phyloP scores from a whole-genome alignment of 2,113 vertebrate species.

The Morone chrysops region DNA sequence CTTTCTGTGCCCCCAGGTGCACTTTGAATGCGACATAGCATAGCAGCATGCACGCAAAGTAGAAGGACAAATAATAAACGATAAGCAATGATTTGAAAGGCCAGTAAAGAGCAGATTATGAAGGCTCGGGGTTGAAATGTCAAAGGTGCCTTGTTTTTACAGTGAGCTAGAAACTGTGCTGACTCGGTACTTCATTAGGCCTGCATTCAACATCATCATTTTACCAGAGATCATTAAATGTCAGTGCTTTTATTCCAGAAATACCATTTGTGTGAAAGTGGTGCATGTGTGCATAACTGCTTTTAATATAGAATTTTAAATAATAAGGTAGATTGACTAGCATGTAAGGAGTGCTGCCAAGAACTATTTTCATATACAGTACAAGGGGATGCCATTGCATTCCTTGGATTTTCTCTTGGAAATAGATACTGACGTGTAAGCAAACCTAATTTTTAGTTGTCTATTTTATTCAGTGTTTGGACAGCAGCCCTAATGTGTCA shows the following conservation, averaged over 20 bases:
- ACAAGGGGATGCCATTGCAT: not conserved
- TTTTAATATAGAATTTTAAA: constrained; percentile 10
- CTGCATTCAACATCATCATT: constrained; percentile 60
- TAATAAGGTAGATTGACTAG: not conserved
- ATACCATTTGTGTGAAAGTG: constrained; percentile 3
- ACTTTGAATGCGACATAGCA: constrained; percentile 43
- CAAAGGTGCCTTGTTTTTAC: constrained; percentile 64
- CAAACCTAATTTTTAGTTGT: not conserved
- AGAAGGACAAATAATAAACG: constrained; percentile 59
- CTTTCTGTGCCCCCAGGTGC: constrained; percentile 53
- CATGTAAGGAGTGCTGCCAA: not conserved
- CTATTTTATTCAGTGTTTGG: not conserved
- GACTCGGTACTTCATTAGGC: constrained; percentile 34
- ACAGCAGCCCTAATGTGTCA: not conserved
- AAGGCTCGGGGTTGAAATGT: constrained; percentile 63
- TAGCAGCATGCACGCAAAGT: constrained; percentile 37
- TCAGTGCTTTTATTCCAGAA: constrained; percentile 57
- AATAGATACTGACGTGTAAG: not conserved
- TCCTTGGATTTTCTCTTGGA: not conserved
- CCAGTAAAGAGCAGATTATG: constrained; percentile 43
- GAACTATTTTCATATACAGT: not conserved
- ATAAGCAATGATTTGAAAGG: constrained; percentile 60
- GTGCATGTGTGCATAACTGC: not conserved
- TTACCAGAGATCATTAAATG: constrained; percentile 66
- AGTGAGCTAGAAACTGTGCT: constrained; percentile 28